Base-by-base conservation (phyloP, 2,797 vertebrate genomes). In the Anguilla pacifica region DNA sequence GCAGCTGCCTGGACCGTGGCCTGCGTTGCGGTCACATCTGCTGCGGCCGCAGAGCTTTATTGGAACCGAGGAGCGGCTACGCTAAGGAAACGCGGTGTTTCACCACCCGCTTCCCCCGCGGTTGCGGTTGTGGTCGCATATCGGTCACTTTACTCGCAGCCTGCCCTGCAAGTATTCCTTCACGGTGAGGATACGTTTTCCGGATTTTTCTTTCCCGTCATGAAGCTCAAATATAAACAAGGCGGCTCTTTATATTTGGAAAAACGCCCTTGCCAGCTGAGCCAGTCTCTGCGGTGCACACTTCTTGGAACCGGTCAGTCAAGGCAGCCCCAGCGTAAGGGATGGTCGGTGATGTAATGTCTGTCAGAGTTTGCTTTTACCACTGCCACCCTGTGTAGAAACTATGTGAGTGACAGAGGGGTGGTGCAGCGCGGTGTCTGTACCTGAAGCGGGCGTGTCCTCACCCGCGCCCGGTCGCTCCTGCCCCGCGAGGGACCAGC, bases 171-270 rank as follows among this genome's bases (percentile, higher is more conserved):
- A 74, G 51, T 81, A 64, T 13, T 35, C 43, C n/a, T 25, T 35
- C 46, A 87, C 15, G 11, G 28, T 6, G 25, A 39, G 43, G 43
- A 22, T 55, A 61, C 2, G 9, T 5, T 70, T 51, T 31, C 28
- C 53, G 74, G 53, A 25, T 25, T 25, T 87, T 70, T 1, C 17
- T 39, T 61, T 51, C 79, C 28, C 25, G 61, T 84, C 46, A 35
- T 70, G 39, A 84, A 84, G 81, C 70, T 84, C 49, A 83, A 84
- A 84, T 49, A 84, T 87, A 84, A 81, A 49, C 7, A 46, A 13
- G 39, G 6, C 43, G 5, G 39, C 7, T 13, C 22, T 6, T 25
- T 25, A n/a, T 49, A 49, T 22, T 17, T 46, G 43, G 43, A 77
- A 77, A 77, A 77, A 43, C 0, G 13, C 35, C 6, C 28, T 9